Evolutionary conservation across 2,797 vertebrate species (phyloP).

Genomic region (Poeciliopsis presidionis): DNA sequence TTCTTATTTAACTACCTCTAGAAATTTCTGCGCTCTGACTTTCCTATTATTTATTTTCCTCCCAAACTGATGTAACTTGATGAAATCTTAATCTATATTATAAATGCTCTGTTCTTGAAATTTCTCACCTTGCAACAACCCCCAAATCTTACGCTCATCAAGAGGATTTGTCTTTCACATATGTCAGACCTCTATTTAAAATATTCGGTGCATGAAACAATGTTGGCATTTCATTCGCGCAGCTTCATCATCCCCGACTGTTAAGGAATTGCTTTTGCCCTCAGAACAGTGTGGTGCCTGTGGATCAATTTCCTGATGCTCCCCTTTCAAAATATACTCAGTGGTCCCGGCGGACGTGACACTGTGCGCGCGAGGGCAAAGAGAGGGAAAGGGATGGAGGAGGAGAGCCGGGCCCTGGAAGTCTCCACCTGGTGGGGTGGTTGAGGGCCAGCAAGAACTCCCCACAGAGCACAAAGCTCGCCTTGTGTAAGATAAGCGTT

Average conservation of each 20-base stretch:
- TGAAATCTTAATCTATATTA: conserved; percentile 12
- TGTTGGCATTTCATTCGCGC: conserved; percentile 57
- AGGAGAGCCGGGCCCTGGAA: conserved; percentile 65
- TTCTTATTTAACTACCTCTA: neutral
- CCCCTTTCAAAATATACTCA: conserved; percentile 80
- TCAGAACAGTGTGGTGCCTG: conserved; percentile 70
- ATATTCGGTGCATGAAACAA: conserved; percentile 24
- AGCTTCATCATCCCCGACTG: conserved; percentile 66
- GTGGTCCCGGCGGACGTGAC: conserved; percentile 60
- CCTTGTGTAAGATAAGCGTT: conserved; percentile 82
- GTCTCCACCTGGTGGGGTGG: conserved; percentile 77
- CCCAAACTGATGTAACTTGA: conserved; percentile 9
- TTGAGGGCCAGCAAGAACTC: conserved; percentile 66
- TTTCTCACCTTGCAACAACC: neutral
- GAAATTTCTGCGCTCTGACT: neutral
- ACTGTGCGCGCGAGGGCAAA: conserved; percentile 51
- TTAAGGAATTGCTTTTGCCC: conserved; percentile 70
- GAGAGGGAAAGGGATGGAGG: conserved; percentile 48
- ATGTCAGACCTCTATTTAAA: conserved; percentile 20
- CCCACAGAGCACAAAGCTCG: conserved; percentile 76
- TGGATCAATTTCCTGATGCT: conserved; percentile 82
- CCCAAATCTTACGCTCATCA: conserved; percentile 4
- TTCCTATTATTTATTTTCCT: neutral
- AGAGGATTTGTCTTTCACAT: conserved; percentile 12
- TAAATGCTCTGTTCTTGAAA: neutral